phyloP scores from a whole-genome alignment of 2,888 invertebrate species.

The Ennomos erosarius region DNA sequence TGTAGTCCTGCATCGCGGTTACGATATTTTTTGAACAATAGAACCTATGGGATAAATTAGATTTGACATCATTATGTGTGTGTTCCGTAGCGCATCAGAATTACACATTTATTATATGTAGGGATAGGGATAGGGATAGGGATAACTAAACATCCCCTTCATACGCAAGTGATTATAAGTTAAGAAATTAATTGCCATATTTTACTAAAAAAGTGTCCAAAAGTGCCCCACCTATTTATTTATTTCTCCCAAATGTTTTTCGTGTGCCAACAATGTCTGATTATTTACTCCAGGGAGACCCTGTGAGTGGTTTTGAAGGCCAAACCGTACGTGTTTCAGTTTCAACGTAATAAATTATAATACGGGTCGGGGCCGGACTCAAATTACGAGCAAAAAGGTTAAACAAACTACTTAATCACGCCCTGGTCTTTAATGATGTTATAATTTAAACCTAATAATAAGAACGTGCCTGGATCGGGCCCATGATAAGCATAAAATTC shows the following conservation, averaged over 20 bases:
- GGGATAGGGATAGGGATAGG: no score
- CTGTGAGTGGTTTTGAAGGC: conserved; percentile 15
- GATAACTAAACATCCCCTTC: no score
- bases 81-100: no score
- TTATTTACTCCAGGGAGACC: conserved; percentile 14
- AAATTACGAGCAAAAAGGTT: conserved; percentile 36
- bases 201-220: neutral
- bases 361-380: conserved; percentile 29
- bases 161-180: neutral
- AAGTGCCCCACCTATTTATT: neutral
- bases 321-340: conserved; percentile 22
- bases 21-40: no score
- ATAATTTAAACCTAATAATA: conserved; percentile 19
- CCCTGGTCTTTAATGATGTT: conserved; percentile 26
- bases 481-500: conserved; percentile 1
- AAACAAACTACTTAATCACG: conserved; percentile 31
- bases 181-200: neutral
- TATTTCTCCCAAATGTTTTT: neutral
- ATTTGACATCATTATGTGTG: no score
- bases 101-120: no score
- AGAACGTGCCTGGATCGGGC: conserved; percentile 5
- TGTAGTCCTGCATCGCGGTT: no score
- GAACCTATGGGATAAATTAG: no score
- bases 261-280: neutral
- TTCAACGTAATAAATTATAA: conserved; percentile 44